Base-by-base conservation (phyloP, 1,140 invertebrate species). In the Heliconius nattereri region DNA sequence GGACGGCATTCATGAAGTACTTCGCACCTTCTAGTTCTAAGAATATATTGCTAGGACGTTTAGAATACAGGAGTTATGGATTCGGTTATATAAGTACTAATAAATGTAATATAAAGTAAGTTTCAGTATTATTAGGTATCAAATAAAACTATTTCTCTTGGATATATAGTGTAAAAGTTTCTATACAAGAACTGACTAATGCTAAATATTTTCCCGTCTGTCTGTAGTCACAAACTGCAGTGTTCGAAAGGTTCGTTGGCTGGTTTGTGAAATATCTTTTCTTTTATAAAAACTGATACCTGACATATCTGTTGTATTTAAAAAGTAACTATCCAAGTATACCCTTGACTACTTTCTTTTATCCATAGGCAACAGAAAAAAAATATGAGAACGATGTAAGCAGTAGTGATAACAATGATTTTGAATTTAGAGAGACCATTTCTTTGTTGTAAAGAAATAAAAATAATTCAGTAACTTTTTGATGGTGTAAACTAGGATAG, bases 1-100 rank as follows among this genome's bases (percentile, higher is more conserved):
- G 97, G 5, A 99, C 99, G 32, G 98, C 98, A 94, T 99, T 99
- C 96, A 99, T 99, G 94, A 99, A 99, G 94, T 96, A 98, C 86
- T 98, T 97, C 29, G 97, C 98, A 49, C 98, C 98, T 94, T 98
- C 97, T 88, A 98, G 92, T 91, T 97, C 97, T 97, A 91, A 13
- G 81, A 85, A 74, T 75, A 81, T 2, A 75, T 78, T 54, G 37
- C 37, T 49, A 72, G 19, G 29, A 72, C 19, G 29, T 19, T 72
- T 72, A 72, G 71, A 72, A 37, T 72, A 72, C 35, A 11, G 71
- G 29, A 26, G 37, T 29, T 66, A 16, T 66, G 9, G 60, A 66
- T 6, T 26, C 9, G 20, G 29, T 66, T 29, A 66, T 6, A 2
- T 16, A 66, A 66, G 11, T 26, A 26, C 9, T 26, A 26, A 66